Evolutionary conservation across 1,140 invertebrate species (phyloP).

Genomic region (Meteorus sp.): DNA sequence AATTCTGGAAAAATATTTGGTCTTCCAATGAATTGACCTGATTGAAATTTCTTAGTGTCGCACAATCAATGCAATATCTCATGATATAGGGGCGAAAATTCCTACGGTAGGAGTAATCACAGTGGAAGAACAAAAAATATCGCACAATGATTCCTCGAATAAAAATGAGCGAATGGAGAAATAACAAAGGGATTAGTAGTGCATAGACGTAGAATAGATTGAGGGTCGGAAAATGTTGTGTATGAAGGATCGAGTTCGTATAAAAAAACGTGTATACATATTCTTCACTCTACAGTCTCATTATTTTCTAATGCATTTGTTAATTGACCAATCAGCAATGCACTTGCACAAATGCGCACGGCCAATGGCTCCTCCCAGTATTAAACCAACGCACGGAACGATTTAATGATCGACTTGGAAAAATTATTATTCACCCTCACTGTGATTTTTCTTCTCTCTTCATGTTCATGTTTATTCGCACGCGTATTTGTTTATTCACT

Average conservation of each 20-base stretch:
- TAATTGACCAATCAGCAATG: conserved; percentile 54
- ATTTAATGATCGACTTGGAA: conserved; percentile 55
- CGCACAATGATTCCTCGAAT: no score
- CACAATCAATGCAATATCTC: no score
- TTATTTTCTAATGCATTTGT: conserved; percentile 57
- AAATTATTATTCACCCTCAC: conserved; percentile 43
- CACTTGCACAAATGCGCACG: conserved; percentile 36
- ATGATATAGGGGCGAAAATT: no score
- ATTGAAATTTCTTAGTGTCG: no score
- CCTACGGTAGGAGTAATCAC: no score
- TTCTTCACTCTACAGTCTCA: conserved; percentile 38
- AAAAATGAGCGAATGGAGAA: no score
- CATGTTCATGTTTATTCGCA: conserved; percentile 24
- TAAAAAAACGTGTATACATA: not conserved
- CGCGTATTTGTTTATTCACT: conserved; percentile 1
- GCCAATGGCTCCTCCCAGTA: conserved; percentile 9
- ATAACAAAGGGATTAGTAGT: no score
- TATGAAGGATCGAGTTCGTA: not conserved
- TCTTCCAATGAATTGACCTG: no score
- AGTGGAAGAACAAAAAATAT: no score
- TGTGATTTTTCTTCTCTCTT: conserved; percentile 27
- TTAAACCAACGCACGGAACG: conserved; percentile 52
- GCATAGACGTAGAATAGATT: no score
- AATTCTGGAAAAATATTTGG: no score
- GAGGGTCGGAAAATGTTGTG: not conserved